A percentile compares a stretch with the other conserved stretches of the same genome.
phyloP scores from a whole-genome alignment of 1,140 invertebrate species.

The Trachymyrmex cornetzi region DNA sequence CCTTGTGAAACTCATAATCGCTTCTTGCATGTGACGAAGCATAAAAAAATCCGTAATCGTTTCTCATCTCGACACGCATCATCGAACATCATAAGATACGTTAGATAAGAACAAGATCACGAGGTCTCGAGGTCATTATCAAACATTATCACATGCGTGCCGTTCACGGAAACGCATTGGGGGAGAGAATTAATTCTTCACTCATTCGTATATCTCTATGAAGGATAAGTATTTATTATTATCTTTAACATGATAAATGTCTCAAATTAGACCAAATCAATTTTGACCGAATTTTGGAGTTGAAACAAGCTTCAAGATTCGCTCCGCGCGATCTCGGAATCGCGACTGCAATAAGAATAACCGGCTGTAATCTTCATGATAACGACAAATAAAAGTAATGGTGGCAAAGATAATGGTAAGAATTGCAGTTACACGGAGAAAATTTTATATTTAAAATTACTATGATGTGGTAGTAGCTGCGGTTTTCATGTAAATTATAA shows the following conservation, averaged over 20 bases:
- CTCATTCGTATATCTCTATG: background rate
- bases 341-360: background rate
- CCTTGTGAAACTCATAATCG: background rate
- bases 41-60: slow-evolving; percentile 28
- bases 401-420: background rate
- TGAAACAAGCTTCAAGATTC: background rate
- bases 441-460: no score
- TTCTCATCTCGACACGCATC: slow-evolving; percentile 22
- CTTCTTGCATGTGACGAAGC: background rate
- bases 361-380: background rate
- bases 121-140: slow-evolving; percentile 67
- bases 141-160: background rate
- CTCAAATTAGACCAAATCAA: background rate
- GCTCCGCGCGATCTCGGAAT: background rate
- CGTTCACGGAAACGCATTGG: slow-evolving; percentile 23
- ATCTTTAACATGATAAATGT: background rate
- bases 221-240: background rate
- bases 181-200: background rate
- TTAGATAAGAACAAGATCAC: slow-evolving; percentile 47
- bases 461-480: no score
- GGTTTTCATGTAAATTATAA: no score
- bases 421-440: background rate
- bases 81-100: slow-evolving; percentile 28
- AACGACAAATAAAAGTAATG: background rate
- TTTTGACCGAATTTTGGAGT: background rate